Evolutionary conservation across 2,797 vertebrate species (phyloP).

Genomic region (Clarias pachynema): DNA sequence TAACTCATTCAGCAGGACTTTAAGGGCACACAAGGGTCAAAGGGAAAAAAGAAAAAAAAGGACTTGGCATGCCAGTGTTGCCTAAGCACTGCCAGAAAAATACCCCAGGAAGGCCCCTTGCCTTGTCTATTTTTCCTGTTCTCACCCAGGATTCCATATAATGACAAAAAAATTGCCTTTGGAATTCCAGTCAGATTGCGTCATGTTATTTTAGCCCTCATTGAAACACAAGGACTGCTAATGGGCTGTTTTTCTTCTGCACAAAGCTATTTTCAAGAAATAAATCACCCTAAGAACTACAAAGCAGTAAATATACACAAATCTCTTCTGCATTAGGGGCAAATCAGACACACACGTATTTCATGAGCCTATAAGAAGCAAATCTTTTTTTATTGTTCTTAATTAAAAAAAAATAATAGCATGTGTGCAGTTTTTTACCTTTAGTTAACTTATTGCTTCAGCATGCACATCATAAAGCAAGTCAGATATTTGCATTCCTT

Average conservation of each 20-base stretch:
- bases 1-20: constrained; percentile 7
- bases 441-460: neutral
- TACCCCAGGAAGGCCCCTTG: constrained; percentile 23
- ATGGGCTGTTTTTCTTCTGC: constrained; percentile 74
- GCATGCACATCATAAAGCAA: constrained; percentile 32
- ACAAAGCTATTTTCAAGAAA: constrained; percentile 65
- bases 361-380: neutral
- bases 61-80: neutral
- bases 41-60: neutral
- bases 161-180: constrained; percentile 56
- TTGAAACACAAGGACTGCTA: constrained; percentile 67
- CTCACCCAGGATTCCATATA: constrained; percentile 49
- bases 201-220: constrained; percentile 73
- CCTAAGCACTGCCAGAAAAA: constrained; percentile 13
- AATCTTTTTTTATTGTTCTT: neutral
- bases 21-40: constrained; percentile 21
- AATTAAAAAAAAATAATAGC: constrained; percentile 8
- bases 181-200: constrained; percentile 67
- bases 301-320: neutral
- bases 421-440: neutral
- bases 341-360: neutral
- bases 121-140: constrained; percentile 13
- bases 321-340: neutral
- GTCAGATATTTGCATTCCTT: constrained; percentile 61
- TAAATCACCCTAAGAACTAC: constrained; percentile 64